Conservation (phyloP, 1,140 invertebrate genomes). For the Zophobas atratus region DNA sequence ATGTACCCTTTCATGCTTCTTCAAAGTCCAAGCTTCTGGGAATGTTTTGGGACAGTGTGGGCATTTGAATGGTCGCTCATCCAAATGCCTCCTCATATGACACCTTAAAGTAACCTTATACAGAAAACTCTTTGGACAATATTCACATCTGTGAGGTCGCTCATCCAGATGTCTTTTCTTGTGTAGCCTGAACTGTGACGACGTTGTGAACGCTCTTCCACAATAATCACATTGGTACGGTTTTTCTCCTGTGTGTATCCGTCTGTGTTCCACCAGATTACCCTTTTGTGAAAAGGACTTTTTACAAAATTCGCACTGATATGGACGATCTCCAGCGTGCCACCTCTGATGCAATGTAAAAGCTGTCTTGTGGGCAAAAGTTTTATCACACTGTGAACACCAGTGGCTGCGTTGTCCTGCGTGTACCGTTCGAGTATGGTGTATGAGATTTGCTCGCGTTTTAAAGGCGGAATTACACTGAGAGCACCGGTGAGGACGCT, state of each 20-base stretch:
- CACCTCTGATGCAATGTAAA: conserved; percentile 76
- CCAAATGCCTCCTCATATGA: conserved; percentile 75
- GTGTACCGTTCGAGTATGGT: conserved; percentile 77
- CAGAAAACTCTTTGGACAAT: conserved; percentile 73
- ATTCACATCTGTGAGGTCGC: conserved; percentile 74
- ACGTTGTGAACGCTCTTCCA: conserved; percentile 79
- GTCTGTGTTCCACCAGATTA: conserved; percentile 74
- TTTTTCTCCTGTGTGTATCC: conserved; percentile 69
- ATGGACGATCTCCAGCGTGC: conserved; percentile 69
- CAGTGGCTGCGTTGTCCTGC: conserved; percentile 81
- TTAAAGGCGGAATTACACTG: conserved; percentile 79
- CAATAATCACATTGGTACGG: conserved; percentile 78
- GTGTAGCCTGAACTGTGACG: conserved; percentile 76
- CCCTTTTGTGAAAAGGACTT: conserved; percentile 77
- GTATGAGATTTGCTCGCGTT: conserved; percentile 79
- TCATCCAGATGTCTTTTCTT: conserved; percentile 75
- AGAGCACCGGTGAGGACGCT: conserved; percentile 75
- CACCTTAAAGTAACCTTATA: conserved; percentile 77
- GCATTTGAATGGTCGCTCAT: conserved; percentile 77
- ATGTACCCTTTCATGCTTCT: conserved; percentile 78
- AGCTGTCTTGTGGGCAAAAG: conserved; percentile 82
- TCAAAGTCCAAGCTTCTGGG: conserved; percentile 77
- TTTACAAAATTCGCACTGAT: conserved; percentile 73
- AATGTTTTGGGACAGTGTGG: conserved; percentile 50
- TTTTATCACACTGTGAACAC: conserved; percentile 84